Evolutionary conservation across 2,797 vertebrate genomes (phyloP).

Genomic region (Crocodylus rhombifer): DNA sequence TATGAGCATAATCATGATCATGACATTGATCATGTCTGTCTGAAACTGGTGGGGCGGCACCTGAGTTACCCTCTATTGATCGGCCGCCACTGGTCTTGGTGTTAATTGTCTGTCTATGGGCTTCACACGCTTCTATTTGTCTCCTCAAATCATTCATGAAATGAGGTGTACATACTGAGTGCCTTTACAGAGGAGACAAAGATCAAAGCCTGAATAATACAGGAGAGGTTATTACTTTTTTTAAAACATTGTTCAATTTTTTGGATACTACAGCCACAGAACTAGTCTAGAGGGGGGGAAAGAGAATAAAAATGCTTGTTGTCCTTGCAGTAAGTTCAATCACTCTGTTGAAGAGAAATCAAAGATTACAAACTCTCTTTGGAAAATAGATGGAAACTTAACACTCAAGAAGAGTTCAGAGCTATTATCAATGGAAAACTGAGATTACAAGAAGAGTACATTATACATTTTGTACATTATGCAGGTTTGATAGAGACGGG

Average conservation of each 20-base stretch:
- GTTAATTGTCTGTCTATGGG: slow-evolving; percentile 51
- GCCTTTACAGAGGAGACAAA: slow-evolving; percentile 44
- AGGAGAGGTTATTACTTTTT: slow-evolving; percentile 30
- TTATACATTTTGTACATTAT: background rate
- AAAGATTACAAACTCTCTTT: slow-evolving; percentile 1
- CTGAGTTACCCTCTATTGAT: too few relatives aligned
- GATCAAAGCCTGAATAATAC: slow-evolving; percentile 68
- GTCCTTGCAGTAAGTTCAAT: slow-evolving; percentile 30
- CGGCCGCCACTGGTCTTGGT: background rate
- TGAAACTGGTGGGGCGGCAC: too few relatives aligned
- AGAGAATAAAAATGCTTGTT: slow-evolving; percentile 28
- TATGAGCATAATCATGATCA: too few relatives aligned
- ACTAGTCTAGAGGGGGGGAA: slow-evolving; percentile 56
- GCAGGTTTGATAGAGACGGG: background rate
- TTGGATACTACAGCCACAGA: slow-evolving; percentile 52
- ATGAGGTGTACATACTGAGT: slow-evolving; percentile 13
- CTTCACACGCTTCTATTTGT: slow-evolving; percentile 35
- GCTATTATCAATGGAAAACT: slow-evolving; percentile 26
- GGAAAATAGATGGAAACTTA: background rate
- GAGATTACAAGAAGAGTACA: background rate
- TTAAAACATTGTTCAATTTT: slow-evolving; percentile 18
- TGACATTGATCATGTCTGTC: too few relatives aligned
- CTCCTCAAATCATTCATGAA: slow-evolving; percentile 33
- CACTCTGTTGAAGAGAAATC: background rate
- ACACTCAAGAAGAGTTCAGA: background rate